phyloP scores from a whole-genome alignment of 1,140 invertebrate species.

The Ruditapes philippinarum region DNA sequence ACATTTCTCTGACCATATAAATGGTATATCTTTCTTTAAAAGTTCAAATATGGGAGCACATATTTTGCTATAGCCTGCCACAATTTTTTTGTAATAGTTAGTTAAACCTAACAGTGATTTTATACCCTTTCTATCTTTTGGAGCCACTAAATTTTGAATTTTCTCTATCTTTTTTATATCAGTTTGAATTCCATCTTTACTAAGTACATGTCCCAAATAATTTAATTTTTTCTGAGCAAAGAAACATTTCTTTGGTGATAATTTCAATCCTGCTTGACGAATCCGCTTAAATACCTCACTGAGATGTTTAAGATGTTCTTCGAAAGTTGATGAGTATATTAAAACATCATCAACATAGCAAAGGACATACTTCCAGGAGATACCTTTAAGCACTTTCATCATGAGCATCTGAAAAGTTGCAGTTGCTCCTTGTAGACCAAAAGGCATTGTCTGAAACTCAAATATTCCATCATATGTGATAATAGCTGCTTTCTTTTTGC shows the following conservation, averaged over 20 bases:
- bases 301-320: background rate
- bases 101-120: conserved; percentile 26
- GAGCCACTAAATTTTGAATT: background rate
- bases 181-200: conserved; percentile 12
- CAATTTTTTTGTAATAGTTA: conserved; percentile 21
- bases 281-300: background rate
- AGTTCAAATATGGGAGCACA: background rate
- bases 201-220: conserved; percentile 36
- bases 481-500: conserved; percentile 29
- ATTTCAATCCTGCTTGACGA: conserved; percentile 7
- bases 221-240: conserved; percentile 29
- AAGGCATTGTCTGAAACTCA: conserved; percentile 75
- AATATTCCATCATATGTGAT: conserved; percentile 48
- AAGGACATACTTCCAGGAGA: conserved; percentile 46
- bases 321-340: conserved; percentile 22
- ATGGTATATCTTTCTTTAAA: background rate
- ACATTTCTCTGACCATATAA: background rate
- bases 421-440: conserved; percentile 83
- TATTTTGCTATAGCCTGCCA: background rate
- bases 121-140: conserved; percentile 39
- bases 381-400: conserved; percentile 72
- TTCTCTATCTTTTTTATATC: conserved; percentile 23
- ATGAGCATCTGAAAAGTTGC: conserved; percentile 88
- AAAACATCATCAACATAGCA: conserved; percentile 69
- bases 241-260: conserved; percentile 31